phyloP scores from a whole-genome alignment of 2,888 invertebrate species.

The Melipona bicolor region DNA sequence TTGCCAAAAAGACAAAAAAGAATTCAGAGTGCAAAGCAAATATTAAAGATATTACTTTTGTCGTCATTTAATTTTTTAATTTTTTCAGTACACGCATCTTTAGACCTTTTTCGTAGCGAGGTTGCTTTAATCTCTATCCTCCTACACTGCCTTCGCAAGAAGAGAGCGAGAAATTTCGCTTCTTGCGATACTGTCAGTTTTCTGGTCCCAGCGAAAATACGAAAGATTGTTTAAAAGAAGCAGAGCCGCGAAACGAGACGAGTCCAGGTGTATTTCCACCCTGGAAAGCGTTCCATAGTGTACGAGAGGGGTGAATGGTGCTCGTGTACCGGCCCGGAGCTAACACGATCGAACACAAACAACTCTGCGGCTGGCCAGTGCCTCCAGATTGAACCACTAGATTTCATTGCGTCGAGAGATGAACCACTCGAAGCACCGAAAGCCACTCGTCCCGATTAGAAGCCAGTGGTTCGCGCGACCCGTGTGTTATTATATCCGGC shows the following conservation, averaged over 20 bases:
- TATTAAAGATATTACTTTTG: too few relatives aligned
- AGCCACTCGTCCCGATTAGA: slow-evolving; percentile 63
- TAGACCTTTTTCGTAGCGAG: too few relatives aligned
- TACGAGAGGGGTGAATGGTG: slow-evolving; percentile 62
- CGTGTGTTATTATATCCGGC: slow-evolving; percentile 56
- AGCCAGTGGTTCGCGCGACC: slow-evolving; percentile 37
- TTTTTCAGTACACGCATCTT: too few relatives aligned
- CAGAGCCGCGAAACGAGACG: slow-evolving; percentile 10
- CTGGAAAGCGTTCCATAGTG: slow-evolving; percentile 52
- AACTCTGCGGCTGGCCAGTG: slow-evolving; percentile 50
- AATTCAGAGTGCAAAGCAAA: too few relatives aligned
- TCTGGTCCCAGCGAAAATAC: too few relatives aligned
- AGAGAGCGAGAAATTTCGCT: background rate
- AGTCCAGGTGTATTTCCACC: slow-evolving; percentile 39
- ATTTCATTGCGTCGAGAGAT: slow-evolving; percentile 70
- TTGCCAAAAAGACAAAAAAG: too few relatives aligned
- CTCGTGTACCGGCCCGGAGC: slow-evolving; percentile 57
- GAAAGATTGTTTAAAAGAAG: too few relatives aligned
- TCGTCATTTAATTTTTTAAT: too few relatives aligned
- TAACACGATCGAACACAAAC: slow-evolving; percentile 64
- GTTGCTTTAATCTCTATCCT: too few relatives aligned
- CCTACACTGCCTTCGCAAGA: too few relatives aligned
- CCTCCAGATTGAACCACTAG: slow-evolving; percentile 62
- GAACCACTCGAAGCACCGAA: slow-evolving; percentile 60
- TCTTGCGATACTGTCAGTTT: background rate